phyloP scores from a whole-genome alignment of 2,888 invertebrate species.

The Crioceris asparagi region DNA sequence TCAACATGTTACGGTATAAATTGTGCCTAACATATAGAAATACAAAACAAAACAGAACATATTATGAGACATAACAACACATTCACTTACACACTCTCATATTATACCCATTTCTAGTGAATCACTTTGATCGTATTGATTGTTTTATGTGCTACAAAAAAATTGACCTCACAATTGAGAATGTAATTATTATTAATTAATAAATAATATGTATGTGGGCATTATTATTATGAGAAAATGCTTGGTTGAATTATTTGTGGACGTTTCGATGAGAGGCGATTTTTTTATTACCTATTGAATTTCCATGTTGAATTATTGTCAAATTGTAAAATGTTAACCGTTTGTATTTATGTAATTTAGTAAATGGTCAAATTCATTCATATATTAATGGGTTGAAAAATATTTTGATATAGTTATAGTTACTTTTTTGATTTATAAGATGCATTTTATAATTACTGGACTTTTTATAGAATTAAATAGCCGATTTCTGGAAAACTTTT shows the following conservation, averaged over 20 bases:
- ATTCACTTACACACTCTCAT: too few relatives aligned
- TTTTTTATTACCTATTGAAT: too few relatives aligned
- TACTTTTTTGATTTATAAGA: constrained; percentile 17
- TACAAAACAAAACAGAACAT: constrained; percentile 20
- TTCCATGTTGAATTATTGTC: too few relatives aligned
- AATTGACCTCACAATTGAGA: too few relatives aligned
- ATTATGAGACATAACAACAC: too few relatives aligned
- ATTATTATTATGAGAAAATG: too few relatives aligned
- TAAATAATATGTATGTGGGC: too few relatives aligned
- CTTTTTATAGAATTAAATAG: constrained; percentile 25
- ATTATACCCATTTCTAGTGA: constrained; percentile 21
- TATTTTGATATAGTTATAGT: constrained; percentile 36
- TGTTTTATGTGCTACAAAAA: background rate
- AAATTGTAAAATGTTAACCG: too few relatives aligned
- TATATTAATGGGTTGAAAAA: constrained; percentile 27
- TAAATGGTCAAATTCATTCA: constrained; percentile 25
- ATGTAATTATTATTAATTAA: too few relatives aligned
- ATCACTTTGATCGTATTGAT: constrained; percentile 7
- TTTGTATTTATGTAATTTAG: too few relatives aligned
- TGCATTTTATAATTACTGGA: constrained; percentile 28
- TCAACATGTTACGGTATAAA: constrained; percentile 28
- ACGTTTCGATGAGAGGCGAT: too few relatives aligned
- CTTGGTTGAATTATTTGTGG: too few relatives aligned
- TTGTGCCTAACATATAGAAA: constrained; percentile 34
- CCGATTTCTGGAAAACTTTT: constrained; percentile 28